These are phyloP conservation scores for Nematopogon swammerdamellus DNA, from an alignment of 2,888 invertebrate genomes.

Conservation along the genomic window DNA sequence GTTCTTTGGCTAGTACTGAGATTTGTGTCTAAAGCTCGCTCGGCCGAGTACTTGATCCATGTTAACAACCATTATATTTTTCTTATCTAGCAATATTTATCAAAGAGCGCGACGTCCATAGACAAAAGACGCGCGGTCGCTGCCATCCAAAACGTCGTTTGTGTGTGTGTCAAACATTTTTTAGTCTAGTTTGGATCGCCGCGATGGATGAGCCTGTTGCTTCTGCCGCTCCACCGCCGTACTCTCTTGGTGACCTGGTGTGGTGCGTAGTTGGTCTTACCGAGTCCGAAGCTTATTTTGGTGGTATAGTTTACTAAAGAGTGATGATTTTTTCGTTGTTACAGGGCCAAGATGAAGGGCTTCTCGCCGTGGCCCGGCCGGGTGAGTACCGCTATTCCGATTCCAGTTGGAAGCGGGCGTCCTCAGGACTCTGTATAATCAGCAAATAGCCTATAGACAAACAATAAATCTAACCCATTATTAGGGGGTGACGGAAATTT, in stretches of 20 bases:
- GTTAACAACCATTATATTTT: too few species aligned
- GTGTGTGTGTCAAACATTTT: conserved; percentile 5
- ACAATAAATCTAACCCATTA: too few species aligned
- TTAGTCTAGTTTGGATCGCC: conserved; percentile 11
- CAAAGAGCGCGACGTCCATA: background rate
- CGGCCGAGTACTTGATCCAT: too few species aligned
- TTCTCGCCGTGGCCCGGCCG: conserved; percentile 96
- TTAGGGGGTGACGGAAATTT: too few species aligned
- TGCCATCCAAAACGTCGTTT: conserved; percentile 5
- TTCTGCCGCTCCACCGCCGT: background rate
- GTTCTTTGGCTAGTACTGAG: too few species aligned
- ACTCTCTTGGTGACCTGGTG: conserved; percentile 49
- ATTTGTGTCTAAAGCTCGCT: too few species aligned
- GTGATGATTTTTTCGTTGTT: conserved; percentile 29
- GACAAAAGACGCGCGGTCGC: background rate
- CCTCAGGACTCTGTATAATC: too few species aligned
- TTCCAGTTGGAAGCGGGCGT: conserved; percentile 59
- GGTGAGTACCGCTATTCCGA: conserved; percentile 63
- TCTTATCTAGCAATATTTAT: background rate
- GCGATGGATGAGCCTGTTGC: background rate
- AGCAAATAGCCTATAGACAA: too few species aligned
- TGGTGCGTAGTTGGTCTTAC: conserved; percentile 34
- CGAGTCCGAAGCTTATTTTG: background rate
- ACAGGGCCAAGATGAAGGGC: conserved; percentile 97
- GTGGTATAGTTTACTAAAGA: conserved; percentile 1